phyloP scores from a whole-genome alignment of 2,797 vertebrate genomes.

The Leuciscus waleckii region DNA sequence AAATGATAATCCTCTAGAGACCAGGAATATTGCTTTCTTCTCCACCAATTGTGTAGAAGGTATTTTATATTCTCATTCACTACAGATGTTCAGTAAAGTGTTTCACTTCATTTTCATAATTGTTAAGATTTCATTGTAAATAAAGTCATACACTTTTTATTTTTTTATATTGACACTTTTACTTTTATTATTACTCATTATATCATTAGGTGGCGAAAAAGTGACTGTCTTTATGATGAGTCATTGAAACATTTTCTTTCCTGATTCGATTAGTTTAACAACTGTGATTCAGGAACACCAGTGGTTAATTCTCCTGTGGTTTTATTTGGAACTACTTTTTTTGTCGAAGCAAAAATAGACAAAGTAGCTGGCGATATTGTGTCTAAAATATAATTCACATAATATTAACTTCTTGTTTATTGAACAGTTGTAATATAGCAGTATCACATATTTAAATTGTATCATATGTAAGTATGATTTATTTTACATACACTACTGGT shows the following conservation, averaged over 20 bases:
- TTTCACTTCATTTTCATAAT: not conserved
- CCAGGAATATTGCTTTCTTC: constrained; percentile 88
- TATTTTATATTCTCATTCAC: constrained; percentile 55
- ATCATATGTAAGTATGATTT: not conserved
- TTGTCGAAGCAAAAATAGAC: not conserved
- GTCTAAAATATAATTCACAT: not conserved
- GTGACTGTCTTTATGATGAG: not conserved
- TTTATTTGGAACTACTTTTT: not conserved
- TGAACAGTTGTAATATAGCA: not conserved
- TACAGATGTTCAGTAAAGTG: not conserved
- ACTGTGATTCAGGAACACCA: not conserved
- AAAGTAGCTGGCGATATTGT: not conserved
- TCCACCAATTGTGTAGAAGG: constrained; percentile 91
- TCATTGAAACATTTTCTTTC: too few species aligned
- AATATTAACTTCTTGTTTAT: not conserved
- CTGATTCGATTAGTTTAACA: not conserved
- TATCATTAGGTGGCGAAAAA: not conserved
- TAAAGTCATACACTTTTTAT: not conserved
- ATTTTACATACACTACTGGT: not conserved
- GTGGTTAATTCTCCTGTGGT: not conserved
- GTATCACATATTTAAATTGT: not conserved
- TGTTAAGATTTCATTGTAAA: not conserved
- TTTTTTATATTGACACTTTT: not conserved
- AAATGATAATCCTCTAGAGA: constrained; percentile 87
- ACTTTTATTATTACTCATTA: not conserved